phyloP scores from a whole-genome alignment of 2,888 invertebrate genomes.

The Margaritifera margaritifera region DNA sequence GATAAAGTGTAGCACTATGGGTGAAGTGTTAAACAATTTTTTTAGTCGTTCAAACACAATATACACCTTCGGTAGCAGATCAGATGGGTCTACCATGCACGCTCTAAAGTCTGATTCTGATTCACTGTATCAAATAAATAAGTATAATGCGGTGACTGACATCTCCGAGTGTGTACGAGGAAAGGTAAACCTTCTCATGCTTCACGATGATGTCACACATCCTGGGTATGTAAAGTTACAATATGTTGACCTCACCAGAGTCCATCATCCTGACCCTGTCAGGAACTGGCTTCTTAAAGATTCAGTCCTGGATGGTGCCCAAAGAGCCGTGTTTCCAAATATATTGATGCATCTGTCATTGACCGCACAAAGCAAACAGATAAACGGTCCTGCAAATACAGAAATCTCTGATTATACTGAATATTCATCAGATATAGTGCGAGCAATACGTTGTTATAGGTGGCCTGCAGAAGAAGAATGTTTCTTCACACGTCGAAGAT shows the following conservation, averaged over 20 bases:
- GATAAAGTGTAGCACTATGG: neutral
- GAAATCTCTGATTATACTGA: too few relatives aligned
- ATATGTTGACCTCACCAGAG: too few relatives aligned
- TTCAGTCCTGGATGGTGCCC: too few relatives aligned
- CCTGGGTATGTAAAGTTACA: slow-evolving; percentile 2
- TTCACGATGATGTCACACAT: neutral
- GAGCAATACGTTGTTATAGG: too few relatives aligned
- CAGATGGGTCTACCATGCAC: slow-evolving; percentile 5
- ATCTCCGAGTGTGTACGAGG: neutral
- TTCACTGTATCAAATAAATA: neutral
- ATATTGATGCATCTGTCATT: too few relatives aligned
- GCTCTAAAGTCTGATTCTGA: slow-evolving; percentile 4
- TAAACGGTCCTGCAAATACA: too few relatives aligned
- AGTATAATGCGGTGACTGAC: neutral
- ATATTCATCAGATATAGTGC: too few relatives aligned
- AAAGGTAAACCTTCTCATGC: neutral
- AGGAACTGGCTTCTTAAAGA: too few relatives aligned
- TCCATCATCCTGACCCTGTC: too few relatives aligned
- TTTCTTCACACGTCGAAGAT: neutral
- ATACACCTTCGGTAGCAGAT: slow-evolving; percentile 9
- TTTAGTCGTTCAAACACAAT: neutral
- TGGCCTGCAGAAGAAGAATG: neutral
- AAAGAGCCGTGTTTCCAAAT: too few relatives aligned
- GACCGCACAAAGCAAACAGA: too few relatives aligned
- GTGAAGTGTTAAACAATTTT: neutral